Evolutionary conservation across 2,113 vertebrate genomes (phyloP).

Genomic region (Corythaixoides concolor): DNA sequence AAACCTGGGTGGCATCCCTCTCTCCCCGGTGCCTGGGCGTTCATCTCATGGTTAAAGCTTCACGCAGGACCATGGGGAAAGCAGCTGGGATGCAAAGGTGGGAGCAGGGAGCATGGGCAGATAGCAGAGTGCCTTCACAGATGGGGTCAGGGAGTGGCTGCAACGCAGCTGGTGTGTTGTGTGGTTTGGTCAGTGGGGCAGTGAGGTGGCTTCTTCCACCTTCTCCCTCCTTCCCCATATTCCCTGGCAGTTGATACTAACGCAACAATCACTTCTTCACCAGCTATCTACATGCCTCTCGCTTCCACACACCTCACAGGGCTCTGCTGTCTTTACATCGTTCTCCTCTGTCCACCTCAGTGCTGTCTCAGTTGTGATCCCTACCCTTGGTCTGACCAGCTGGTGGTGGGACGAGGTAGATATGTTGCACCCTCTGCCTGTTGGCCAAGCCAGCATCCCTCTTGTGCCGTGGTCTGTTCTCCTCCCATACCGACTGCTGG

Average conservation of each 20-base stretch:
- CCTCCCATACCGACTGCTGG: neutral
- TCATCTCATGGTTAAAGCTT: rapidly evolving
- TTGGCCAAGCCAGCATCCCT: neutral
- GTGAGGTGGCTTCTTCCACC: neutral
- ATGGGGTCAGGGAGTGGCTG: rapidly evolving
- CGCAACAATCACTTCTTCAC: too few relatives aligned
- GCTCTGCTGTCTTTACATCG: neutral
- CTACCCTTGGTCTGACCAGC: neutral
- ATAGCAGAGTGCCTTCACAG: too few relatives aligned
- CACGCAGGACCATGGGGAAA: neutral
- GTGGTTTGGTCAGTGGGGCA: neutral
- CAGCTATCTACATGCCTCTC: too few relatives aligned
- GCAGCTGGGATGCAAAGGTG: neutral
- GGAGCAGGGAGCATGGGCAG: neutral
- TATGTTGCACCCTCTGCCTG: neutral
- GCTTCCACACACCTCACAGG: neutral
- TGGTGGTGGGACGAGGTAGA: neutral
- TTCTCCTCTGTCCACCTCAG: neutral
- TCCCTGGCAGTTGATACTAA: too few relatives aligned
- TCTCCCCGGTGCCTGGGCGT: rapidly evolving
- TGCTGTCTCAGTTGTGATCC: neutral
- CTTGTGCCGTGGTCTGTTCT: rapidly evolving
- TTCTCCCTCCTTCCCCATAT: neutral
- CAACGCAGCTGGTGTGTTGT: neutral
- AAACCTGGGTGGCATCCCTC: neutral